These are phyloP conservation scores for Drosophila peninsularis DNA, from an alignment of 2,888 invertebrate genomes.

Conservation along the genomic window DNA sequence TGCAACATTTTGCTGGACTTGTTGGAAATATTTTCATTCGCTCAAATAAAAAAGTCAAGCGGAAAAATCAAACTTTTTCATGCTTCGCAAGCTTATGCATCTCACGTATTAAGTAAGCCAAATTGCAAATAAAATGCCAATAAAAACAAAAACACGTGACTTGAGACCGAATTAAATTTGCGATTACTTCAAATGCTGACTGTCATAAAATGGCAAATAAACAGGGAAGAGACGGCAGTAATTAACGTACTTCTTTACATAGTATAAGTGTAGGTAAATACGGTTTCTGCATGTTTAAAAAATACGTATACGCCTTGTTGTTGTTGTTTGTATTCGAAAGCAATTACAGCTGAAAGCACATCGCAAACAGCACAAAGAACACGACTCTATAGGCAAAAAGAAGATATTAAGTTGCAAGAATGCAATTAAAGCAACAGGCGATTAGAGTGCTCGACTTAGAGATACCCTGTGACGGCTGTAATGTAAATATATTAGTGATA, in stretches of 20 bases:
- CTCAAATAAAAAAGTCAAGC: slow-evolving; percentile 10
- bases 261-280: slow-evolving; percentile 4
- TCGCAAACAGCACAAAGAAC: slow-evolving; percentile 10
- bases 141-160: slow-evolving; percentile 51
- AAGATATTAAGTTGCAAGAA: slow-evolving; percentile 13
- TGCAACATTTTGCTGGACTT: slow-evolving; percentile 3
- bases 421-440: not conserved
- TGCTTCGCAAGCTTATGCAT: slow-evolving; percentile 13
- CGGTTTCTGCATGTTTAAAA: not conserved
- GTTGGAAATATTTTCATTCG: slow-evolving; percentile 6
- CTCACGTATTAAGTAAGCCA: slow-evolving; percentile 41
- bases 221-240: slow-evolving; percentile 35
- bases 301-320: not conserved
- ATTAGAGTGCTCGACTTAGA: not conserved
- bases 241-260: slow-evolving; percentile 42
- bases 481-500: not conserved
- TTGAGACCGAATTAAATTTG: slow-evolving; percentile 19
- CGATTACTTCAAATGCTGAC: slow-evolving; percentile 29
- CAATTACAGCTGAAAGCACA: slow-evolving; percentile 26
- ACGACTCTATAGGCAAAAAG: not conserved
- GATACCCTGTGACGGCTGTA: not conserved
- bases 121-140: slow-evolving; percentile 43
- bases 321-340: slow-evolving; percentile 18
- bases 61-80: not conserved
- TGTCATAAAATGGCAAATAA: slow-evolving; percentile 37